These are phyloP conservation scores for Anarsia innoxiella DNA, from an alignment of 2,888 invertebrate genomes.

Conservation along the genomic window DNA sequence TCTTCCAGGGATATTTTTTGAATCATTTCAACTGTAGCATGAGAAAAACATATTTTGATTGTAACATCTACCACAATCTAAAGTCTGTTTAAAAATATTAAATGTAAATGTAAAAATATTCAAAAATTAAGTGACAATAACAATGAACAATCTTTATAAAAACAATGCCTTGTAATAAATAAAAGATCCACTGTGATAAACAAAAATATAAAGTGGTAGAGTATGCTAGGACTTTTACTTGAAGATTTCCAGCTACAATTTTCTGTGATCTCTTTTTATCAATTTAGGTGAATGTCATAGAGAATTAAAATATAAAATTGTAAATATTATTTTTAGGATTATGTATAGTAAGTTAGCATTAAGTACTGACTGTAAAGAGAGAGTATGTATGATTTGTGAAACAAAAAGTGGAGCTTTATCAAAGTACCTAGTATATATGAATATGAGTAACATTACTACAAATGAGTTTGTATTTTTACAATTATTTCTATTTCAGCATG, in stretches of 20 bases:
- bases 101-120: not conserved
- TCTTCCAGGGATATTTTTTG: constrained; percentile 69
- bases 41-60: constrained; percentile 36
- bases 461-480: constrained; percentile 73
- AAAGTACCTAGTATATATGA: constrained; percentile 70
- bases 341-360: constrained; percentile 39
- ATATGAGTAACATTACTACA: constrained; percentile 50
- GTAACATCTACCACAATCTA: constrained; percentile 45
- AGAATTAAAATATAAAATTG: constrained; percentile 54
- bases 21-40: constrained; percentile 65
- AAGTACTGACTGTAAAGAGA: constrained; percentile 69
- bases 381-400: constrained; percentile 73
- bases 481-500: constrained; percentile 58
- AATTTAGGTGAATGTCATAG: constrained; percentile 68
- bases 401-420: constrained; percentile 74
- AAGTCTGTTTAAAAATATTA: not conserved
- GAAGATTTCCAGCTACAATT: constrained; percentile 76
- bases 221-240: constrained; percentile 66
- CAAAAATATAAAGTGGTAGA: constrained; percentile 69
- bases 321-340: constrained; percentile 50
- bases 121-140: constrained; percentile 50
- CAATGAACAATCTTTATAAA: constrained; percentile 38
- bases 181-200: constrained; percentile 69
- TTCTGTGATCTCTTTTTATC: constrained; percentile 77
- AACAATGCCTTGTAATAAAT: constrained; percentile 59